These are phyloP conservation scores for Nesoenas mayeri DNA, from an alignment of 2,113 vertebrate species.

Conservation along the genomic window DNA sequence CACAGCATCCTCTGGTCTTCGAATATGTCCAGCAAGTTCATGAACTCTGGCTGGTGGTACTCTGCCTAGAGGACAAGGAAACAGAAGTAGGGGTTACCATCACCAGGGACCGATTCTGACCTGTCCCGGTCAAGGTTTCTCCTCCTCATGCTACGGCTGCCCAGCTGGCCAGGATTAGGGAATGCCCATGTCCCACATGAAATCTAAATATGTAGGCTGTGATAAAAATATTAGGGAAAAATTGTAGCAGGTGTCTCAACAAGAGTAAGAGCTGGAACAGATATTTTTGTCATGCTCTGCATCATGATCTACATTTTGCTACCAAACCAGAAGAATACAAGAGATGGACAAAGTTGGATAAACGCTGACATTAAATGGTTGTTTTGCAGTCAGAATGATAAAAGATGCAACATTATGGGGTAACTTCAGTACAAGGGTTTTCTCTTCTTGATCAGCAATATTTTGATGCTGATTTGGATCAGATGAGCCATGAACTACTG, in stretches of 20 bases:
- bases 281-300: neutral
- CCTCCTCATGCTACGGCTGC: neutral
- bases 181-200: neutral
- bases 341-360: neutral
- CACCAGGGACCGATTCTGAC: neutral
- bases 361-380: neutral
- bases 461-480: neutral
- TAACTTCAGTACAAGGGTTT: neutral
- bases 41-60: neutral
- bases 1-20: neutral
- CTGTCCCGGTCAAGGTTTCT: neutral
- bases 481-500: neutral
- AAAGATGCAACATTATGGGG: neutral
- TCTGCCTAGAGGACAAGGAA: neutral
- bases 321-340: neutral
- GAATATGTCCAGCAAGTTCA: fast-evolving
- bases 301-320: neutral
- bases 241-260: neutral
- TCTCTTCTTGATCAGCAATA: neutral
- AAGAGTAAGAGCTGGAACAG: neutral
- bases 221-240: neutral
- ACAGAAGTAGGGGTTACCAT: neutral
- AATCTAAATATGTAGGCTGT: neutral
- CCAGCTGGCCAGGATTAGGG: neutral
- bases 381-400: neutral